phyloP scores from a whole-genome alignment of 2,797 vertebrate species.

The Sylvilagus floridanus region DNA sequence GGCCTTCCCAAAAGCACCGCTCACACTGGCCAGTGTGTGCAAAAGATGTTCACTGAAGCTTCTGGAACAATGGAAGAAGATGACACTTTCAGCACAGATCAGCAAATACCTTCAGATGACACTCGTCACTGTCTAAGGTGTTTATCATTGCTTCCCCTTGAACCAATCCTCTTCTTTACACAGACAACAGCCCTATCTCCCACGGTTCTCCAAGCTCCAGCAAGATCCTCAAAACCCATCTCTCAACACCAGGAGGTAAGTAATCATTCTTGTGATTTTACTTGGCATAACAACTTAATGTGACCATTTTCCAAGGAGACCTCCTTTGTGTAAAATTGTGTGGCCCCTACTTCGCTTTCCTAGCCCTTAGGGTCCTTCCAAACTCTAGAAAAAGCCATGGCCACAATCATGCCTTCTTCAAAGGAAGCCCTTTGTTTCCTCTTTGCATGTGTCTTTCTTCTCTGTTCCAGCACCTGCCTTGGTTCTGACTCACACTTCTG shows the following conservation, averaged over 20 bases:
- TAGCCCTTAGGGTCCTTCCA: background rate
- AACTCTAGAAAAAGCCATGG: background rate
- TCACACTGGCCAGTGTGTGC: background rate
- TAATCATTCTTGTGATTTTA: background rate
- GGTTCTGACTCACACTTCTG: background rate
- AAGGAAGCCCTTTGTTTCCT: background rate
- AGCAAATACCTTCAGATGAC: slow-evolving; percentile 28
- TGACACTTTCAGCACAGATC: background rate
- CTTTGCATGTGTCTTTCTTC: background rate
- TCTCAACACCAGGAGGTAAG: background rate
- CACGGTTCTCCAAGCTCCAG: background rate
- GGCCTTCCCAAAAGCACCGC: background rate
- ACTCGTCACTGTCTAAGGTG: background rate
- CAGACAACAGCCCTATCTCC: background rate
- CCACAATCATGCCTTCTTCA: background rate
- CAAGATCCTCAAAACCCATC: background rate
- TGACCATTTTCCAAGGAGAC: background rate
- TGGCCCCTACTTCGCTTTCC: background rate
- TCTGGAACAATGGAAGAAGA: background rate
- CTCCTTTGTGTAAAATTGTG: background rate
- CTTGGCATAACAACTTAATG: slow-evolving; percentile 11
- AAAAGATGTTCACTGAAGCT: background rate
- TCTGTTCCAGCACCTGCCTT: background rate
- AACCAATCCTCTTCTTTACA: background rate
- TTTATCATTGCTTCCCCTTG: background rate